Conservation (phyloP, 2,888 invertebrate species). For the Hybos culiciformis region DNA sequence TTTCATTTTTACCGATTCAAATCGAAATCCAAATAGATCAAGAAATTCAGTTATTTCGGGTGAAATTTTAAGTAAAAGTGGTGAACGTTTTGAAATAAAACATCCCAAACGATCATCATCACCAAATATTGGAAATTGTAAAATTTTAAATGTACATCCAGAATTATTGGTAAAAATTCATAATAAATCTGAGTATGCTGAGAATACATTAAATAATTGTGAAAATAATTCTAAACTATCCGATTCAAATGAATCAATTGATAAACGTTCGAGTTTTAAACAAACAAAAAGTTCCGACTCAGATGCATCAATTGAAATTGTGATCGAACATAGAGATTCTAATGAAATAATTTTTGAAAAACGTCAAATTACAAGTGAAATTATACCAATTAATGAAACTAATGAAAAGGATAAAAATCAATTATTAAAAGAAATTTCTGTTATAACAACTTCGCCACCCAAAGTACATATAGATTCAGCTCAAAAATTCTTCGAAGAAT, state of each 20-base stretch:
- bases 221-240: neutral
- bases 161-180: conserved; percentile 24
- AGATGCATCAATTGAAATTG: neutral
- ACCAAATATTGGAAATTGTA: conserved; percentile 24
- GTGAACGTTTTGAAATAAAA: conserved; percentile 20
- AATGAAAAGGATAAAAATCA: neutral
- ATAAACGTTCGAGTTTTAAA: neutral
- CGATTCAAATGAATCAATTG: no score
- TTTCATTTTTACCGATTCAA: conserved; percentile 26
- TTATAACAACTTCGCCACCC: neutral
- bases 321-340: neutral
- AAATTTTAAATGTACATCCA: conserved; percentile 25
- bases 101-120: conserved; percentile 24
- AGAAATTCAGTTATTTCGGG: conserved; percentile 10
- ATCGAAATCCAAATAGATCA: conserved; percentile 21
- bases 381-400: neutral
- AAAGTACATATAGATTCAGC: conserved; percentile 20
- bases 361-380: neutral
- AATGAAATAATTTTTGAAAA: neutral
- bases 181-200: no score
- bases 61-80: conserved; percentile 21
- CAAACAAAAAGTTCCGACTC: neutral
- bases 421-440: no score
- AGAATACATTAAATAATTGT: no score
- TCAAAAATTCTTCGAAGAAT: conserved; percentile 24